Evolutionary conservation across 2,888 invertebrate genomes (phyloP).

Genomic region (Venusia cambrica): DNA sequence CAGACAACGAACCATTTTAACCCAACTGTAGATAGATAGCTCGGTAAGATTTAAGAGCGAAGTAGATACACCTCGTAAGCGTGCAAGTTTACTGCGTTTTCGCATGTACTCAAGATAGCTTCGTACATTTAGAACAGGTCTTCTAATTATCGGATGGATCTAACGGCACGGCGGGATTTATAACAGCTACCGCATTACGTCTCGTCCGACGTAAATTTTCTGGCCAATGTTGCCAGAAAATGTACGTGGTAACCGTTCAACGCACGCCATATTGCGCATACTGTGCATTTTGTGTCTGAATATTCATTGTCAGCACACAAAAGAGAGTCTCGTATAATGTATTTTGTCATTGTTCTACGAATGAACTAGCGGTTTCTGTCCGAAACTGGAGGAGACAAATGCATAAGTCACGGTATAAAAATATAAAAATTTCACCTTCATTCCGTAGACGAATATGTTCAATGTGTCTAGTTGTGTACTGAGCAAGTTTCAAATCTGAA

Average conservation of each 20-base stretch:
- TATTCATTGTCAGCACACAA: slow-evolving; percentile 24
- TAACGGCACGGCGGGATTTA: slow-evolving; percentile 13
- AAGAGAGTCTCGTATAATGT: slow-evolving; percentile 30
- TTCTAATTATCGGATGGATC: slow-evolving; percentile 20
- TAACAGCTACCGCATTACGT: no score
- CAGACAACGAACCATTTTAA: no score
- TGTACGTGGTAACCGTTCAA: not conserved
- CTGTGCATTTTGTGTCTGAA: no score
- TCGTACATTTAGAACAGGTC: slow-evolving; percentile 18
- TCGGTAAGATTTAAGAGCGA: slow-evolving; percentile 10
- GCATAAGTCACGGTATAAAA: slow-evolving; percentile 19
- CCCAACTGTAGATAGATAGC: no score
- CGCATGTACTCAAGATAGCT: slow-evolving; percentile 18
- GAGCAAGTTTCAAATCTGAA: no score
- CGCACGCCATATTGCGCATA: slow-evolving; percentile 5
- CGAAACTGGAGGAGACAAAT: slow-evolving; percentile 22
- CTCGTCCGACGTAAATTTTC: no score
- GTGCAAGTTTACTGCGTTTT: slow-evolving; percentile 22
- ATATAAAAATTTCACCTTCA: slow-evolving; percentile 10
- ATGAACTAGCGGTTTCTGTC: slow-evolving; percentile 23
- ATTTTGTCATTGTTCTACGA: slow-evolving; percentile 14
- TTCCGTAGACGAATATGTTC: slow-evolving; percentile 1
- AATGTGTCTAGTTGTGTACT: not conserved
- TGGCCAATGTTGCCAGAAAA: slow-evolving; percentile 2
- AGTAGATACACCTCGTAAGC: slow-evolving; percentile 15